These are phyloP conservation scores for Chondrilla cf. caribensis DNA, from an alignment of 37 sponge, comb jelly and placozoan genomes.

Conservation along the genomic window DNA sequence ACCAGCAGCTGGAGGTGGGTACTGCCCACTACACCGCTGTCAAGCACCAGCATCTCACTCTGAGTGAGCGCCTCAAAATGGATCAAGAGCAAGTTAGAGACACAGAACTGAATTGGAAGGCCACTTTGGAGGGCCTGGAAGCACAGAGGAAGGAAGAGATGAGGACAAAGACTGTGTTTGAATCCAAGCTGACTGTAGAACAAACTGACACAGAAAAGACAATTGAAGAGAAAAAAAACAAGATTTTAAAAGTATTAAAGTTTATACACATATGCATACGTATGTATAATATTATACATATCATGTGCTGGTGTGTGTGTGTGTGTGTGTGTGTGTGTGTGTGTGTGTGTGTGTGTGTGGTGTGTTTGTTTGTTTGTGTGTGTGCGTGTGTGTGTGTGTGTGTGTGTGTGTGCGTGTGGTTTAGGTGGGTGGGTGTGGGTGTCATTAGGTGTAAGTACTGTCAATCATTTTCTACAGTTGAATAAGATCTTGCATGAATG, in stretches of 20 bases:
- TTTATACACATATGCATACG: neutral
- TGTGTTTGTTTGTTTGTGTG: too few species aligned
- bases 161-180: neutral
- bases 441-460: too few species aligned
- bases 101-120: conserved; percentile 15
- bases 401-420: too few species aligned
- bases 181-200: neutral
- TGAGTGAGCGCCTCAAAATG: neutral
- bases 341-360: too few species aligned
- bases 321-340: too few species aligned
- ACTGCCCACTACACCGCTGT: neutral
- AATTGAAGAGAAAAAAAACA: neutral
- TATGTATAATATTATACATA: too few species aligned
- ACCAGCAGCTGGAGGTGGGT: neutral
- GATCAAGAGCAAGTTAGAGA: neutral
- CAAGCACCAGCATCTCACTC: neutral
- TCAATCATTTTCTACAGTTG: too few species aligned
- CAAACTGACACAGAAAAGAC: neutral
- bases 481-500: neutral
- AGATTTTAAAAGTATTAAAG: neutral
- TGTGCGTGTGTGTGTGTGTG: too few species aligned
- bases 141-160: neutral
- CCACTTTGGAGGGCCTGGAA: conserved; percentile 5
- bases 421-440: too few species aligned
- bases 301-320: neutral